Conservation (phyloP, 1,140 invertebrate species). For the Drosophila ambigua region DNA sequence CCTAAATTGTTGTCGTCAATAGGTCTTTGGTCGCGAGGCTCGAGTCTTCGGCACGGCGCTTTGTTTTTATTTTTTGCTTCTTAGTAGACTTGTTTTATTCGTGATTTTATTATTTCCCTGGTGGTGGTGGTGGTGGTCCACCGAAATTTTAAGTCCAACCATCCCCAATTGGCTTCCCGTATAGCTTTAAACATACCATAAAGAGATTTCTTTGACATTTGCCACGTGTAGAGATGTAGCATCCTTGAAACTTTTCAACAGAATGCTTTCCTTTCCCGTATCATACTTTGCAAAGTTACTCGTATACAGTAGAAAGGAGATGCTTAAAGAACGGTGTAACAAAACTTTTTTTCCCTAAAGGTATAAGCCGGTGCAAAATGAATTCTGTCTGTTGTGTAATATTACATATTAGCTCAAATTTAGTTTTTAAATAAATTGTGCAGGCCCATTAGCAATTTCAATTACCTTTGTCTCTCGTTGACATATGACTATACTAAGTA, state of each 20-base stretch:
- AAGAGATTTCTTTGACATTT: constrained; percentile 18
- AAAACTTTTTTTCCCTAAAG: too few species aligned
- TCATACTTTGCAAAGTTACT: neutral
- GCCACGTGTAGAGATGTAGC: constrained; percentile 21
- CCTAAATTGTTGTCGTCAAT: constrained; percentile 80
- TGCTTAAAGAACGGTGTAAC: neutral
- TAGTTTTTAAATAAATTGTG: constrained; percentile 49
- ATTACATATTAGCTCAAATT: constrained; percentile 31
- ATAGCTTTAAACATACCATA: constrained; percentile 20
- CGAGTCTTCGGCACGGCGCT: constrained; percentile 30
- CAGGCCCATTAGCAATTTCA: constrained; percentile 52
- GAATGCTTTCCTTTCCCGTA: constrained; percentile 5
- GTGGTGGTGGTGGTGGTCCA: constrained; percentile 1
- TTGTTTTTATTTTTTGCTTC: constrained; percentile 54
- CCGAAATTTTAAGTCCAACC: constrained; percentile 34
- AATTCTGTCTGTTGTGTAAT: neutral
- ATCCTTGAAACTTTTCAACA: constrained; percentile 32
- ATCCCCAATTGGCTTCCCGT: constrained; percentile 35
- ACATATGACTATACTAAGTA: constrained; percentile 17
- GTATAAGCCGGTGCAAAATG: too few species aligned
- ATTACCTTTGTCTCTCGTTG: constrained; percentile 47
- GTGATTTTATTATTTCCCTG: constrained; percentile 67
- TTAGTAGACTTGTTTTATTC: constrained; percentile 61
- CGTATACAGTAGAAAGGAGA: neutral
- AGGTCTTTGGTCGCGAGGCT: constrained; percentile 56